Evolutionary conservation across 2,113 vertebrate species (phyloP).

Genomic region (Hystrix brachyura): DNA sequence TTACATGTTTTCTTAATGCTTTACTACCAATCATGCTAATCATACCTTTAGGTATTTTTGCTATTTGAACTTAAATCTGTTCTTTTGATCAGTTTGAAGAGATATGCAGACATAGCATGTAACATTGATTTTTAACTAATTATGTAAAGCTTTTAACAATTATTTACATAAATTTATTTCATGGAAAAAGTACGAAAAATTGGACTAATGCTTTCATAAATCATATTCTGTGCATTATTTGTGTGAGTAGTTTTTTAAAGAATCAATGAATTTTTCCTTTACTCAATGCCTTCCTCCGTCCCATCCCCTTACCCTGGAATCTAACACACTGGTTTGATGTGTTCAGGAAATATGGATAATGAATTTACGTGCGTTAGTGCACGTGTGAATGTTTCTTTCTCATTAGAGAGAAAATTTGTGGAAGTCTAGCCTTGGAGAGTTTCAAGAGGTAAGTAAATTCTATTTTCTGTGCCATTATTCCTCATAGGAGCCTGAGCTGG

Average conservation of each 20-base stretch:
- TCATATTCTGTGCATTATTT: neutral
- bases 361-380: neutral
- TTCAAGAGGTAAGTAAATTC: neutral
- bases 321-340: neutral
- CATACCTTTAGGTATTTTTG: constrained; percentile 1
- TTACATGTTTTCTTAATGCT: constrained; percentile 1
- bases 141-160: constrained; percentile 46
- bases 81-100: neutral
- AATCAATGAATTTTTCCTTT: neutral
- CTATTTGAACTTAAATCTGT: constrained; percentile 16
- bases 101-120: neutral
- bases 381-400: neutral
- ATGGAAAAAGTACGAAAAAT: constrained; percentile 1
- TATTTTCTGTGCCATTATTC: neutral
- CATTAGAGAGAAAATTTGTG: neutral
- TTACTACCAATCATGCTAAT: neutral
- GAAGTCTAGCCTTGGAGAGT: neutral
- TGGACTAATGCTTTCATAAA: neutral
- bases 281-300: neutral
- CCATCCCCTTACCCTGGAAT: neutral
- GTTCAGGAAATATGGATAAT: neutral
- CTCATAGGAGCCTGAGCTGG: neutral
- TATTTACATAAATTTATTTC: constrained; percentile 24
- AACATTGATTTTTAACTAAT: constrained; percentile 54
- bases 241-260: neutral